These are phyloP conservation scores for Andinoacara biseriatus DNA, from an alignment of 2,113 vertebrate species.

Conservation along the genomic window DNA sequence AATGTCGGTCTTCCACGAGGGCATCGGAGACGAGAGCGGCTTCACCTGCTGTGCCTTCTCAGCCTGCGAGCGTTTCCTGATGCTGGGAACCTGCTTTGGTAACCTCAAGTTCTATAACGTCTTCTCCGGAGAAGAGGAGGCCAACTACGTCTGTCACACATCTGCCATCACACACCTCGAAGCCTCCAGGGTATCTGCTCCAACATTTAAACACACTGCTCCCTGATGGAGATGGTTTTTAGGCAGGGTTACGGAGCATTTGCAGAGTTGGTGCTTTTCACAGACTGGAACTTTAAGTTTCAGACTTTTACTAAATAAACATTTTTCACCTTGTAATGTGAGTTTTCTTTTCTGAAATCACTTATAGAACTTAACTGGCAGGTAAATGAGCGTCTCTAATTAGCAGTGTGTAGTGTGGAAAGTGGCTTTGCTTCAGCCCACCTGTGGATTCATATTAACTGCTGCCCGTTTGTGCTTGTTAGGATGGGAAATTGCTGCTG, in stretches of 20 bases:
- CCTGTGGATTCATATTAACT: not conserved
- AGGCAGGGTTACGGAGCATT: not conserved
- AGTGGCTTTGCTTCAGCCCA: too few species aligned
- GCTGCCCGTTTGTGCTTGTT: slow-evolving; percentile 6
- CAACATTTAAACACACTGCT: not conserved
- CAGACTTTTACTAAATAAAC: too few species aligned
- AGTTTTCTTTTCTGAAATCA: too few species aligned
- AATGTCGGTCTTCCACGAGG: slow-evolving; percentile 93
- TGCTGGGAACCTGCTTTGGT: slow-evolving; percentile 94
- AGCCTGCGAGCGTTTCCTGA: slow-evolving; percentile 91
- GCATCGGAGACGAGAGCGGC: slow-evolving; percentile 91
- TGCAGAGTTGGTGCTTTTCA: rapidly evolving
- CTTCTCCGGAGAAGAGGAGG: slow-evolving; percentile 92
- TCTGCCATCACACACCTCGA: slow-evolving; percentile 95
- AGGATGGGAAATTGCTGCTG: slow-evolving; percentile 93
- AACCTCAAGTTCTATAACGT: slow-evolving; percentile 95
- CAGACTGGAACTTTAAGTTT: not conserved
- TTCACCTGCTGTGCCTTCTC: slow-evolving; percentile 97
- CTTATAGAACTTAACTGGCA: too few species aligned
- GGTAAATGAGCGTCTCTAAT: too few species aligned
- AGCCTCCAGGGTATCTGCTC: slow-evolving; percentile 86
- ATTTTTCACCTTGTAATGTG: too few species aligned
- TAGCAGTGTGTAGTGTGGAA: too few species aligned
- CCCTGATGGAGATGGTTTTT: not conserved
- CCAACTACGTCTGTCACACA: slow-evolving; percentile 93